Conservation (phyloP, 2,888 invertebrate genomes). For the Heteromyza rotundicornis region DNA sequence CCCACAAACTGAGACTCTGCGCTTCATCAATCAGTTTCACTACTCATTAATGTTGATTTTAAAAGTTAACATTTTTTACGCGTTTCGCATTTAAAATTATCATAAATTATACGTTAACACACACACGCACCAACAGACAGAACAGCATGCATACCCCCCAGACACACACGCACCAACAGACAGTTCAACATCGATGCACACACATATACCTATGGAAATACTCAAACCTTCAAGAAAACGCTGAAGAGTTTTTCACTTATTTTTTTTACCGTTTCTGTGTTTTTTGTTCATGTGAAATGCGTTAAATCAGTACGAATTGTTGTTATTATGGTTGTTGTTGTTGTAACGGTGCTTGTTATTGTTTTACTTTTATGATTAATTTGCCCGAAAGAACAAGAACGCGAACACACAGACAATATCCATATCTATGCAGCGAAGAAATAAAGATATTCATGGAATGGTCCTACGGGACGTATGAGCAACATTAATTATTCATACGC, state of each 20-base stretch:
- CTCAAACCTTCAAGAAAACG: not conserved
- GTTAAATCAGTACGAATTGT: too few species aligned
- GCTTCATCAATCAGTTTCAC: conserved; percentile 46
- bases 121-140: too few species aligned
- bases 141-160: not conserved
- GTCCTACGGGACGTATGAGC: conserved; percentile 47
- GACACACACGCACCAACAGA: not conserved
- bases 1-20: not conserved
- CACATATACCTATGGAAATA: not conserved
- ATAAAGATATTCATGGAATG: conserved; percentile 6
- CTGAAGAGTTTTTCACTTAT: too few species aligned
- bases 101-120: too few species aligned
- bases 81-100: too few species aligned
- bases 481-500: conserved; percentile 52
- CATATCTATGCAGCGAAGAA: not conserved
- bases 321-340: too few species aligned
- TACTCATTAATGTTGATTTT: conserved; percentile 34
- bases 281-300: too few species aligned
- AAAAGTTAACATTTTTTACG: not conserved
- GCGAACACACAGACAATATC: not conserved
- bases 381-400: too few species aligned
- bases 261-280: too few species aligned
- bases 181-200: too few species aligned
- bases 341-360: too few species aligned
- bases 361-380: too few species aligned